Base-by-base conservation (phyloP, 2,888 invertebrate species). In the Anoncus sp. region DNA sequence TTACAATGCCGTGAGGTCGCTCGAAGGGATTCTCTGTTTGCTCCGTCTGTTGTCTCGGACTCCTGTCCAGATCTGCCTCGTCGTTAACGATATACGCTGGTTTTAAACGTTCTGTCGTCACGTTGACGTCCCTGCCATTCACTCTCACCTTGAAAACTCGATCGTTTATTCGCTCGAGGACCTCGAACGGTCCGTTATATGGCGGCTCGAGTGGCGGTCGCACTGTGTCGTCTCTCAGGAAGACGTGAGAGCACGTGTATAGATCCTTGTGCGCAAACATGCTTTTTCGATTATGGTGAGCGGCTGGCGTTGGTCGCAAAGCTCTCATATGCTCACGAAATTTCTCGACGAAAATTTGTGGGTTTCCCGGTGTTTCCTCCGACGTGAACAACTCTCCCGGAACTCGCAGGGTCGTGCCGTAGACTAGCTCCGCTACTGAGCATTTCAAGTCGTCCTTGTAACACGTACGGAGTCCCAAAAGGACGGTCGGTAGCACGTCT, bases 341-440 rank as follows among this genome's bases (percentile, higher is more conserved):
- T 16, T 67, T 70, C 9, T 73, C 55, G 0, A 73, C 51, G 43
- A 78, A 78, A 20, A 60, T 43, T 31, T 43, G 24, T 4, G 60
- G 60, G 16, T 60, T 24, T 0, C n/a, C 24, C 3, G 60, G 60
- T 1, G 24, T n/a, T 3, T 79, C 69, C 16, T 80, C 24, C 14
- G 45, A 18, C 1, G 43, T 51, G 51, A 81, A 79, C 14, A 77
- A 66, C 16, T 81, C 79, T 4, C 78, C 76, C 49, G 81, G 76
- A 4, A 77, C 7, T 0, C 66, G n/a, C 0, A 60, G 9, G 60
- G 47, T 10, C 67, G 49, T 77, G 5, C 72, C 81, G 9, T 72
- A 81, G 3, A 81, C 40, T 1, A 72, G 20, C 22, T 81, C 75
- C 6, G 81, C 77, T 4, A 70, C 3, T 0, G 63, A 57, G n/a